Conservation (phyloP, 2,888 invertebrate species). For the Amiota communis region DNA sequence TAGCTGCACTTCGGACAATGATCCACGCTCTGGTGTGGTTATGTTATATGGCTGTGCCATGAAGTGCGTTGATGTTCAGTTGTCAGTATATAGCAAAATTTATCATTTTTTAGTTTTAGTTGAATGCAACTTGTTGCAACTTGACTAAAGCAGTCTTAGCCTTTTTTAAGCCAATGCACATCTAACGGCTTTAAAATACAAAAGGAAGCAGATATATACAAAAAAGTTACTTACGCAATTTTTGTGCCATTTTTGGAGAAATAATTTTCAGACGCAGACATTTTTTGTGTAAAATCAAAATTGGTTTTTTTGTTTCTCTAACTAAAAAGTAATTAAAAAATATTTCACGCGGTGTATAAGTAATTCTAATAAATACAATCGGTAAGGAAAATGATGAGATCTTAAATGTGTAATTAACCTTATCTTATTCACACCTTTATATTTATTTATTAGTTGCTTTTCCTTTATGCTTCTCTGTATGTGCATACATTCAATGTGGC, state of each 20-base stretch:
- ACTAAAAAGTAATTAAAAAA: too few relatives aligned
- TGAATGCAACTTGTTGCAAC: constrained; percentile 55
- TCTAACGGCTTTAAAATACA: constrained; percentile 14
- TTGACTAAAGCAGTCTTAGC: constrained; percentile 33
- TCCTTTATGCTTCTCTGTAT: constrained; percentile 65
- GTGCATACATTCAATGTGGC: constrained; percentile 37
- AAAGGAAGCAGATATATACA: background rate
- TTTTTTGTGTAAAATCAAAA: background rate
- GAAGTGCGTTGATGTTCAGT: constrained; percentile 46
- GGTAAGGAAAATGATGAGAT: too few relatives aligned
- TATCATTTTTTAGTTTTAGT: constrained; percentile 39
- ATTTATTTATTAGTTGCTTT: constrained; percentile 29
- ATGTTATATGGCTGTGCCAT: constrained; percentile 7
- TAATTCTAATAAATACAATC: too few relatives aligned
- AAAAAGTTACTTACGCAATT: too few relatives aligned
- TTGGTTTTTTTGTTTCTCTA: too few relatives aligned
- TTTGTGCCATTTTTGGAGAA: too few relatives aligned
- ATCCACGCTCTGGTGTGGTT: background rate
- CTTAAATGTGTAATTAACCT: too few relatives aligned
- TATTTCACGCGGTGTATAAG: too few relatives aligned
- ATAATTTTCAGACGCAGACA: background rate
- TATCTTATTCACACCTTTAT: too few relatives aligned
- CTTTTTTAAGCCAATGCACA: constrained; percentile 13
- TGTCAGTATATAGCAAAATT: constrained; percentile 49
- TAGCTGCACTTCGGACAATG: constrained; percentile 20